Base-by-base conservation (phyloP, 2,888 invertebrate genomes). In the Schizotus pectinicornis region DNA sequence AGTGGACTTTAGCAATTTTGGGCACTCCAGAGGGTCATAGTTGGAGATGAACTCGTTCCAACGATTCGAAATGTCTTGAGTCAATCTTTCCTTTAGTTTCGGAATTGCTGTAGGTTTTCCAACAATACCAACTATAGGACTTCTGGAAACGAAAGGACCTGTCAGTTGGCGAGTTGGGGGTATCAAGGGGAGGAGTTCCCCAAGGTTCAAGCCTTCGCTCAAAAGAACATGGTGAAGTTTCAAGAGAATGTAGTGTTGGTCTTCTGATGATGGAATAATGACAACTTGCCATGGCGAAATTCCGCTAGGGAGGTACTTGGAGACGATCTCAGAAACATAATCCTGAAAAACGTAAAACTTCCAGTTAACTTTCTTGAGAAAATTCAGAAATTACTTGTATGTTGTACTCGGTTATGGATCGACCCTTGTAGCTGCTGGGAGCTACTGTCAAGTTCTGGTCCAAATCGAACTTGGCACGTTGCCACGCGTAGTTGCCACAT, bases 41-140 rank as follows among this genome's bases (percentile, higher is more conserved):
- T 88, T 87, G 14, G 87, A 88, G 5, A 91, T 85, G 65, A 92
- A 91, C 69, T 91, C 90, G 71, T 92, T 92, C 92, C 92, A 92
- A 12, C 85, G 82, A 67, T 91, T 91, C 11, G 88, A 85, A 32
- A 90, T 77, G 57, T 86, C 86, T 67, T 89, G 88, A 36, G 85
- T 83, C 8, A 92, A 66, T 63, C 88, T 88, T 35, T 86, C 85
- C 74, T 86, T 86, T 7, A 92, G 79, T 53, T 86, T 83, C 13
- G 87, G 87, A 46, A 89, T 84, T 11, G 87, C 86, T 57, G 84
- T 82, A 0, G 87, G 86, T 12, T 82, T 81, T 7, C 85, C 83
- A 39, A 87, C 82, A 7, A 89, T 82, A 58, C 85, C 80, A 1
- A 81, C 77, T 65, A 81, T 77, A 59, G 81, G 87, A 74, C 82